Evolutionary conservation across 2,888 invertebrate genomes (phyloP), one percentile per base, ranked within the genome.

Genomic region (Calliphora vomitoria): DNA sequence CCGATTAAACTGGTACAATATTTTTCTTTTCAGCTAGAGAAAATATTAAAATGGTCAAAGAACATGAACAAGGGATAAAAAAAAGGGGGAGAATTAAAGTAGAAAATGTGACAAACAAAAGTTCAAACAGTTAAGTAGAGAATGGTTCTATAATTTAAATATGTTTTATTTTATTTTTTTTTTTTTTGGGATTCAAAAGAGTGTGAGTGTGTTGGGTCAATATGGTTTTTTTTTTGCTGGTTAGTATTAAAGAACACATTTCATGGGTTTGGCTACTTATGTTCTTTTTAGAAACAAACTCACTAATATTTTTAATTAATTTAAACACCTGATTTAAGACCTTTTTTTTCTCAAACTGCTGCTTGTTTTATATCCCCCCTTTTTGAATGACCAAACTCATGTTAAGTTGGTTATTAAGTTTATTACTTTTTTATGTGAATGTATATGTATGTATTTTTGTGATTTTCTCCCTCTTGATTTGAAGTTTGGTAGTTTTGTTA

Each of bases 321-420:
- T 72, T 72, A 55, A 72, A 81, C 64, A 72, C 64, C 41, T 64
- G 62, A 81, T 81, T 72, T 64, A 64, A 41, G 31, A 18, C 64
- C 71, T 53, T 62, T 71, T n/a, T 62, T 62, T 35, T 31, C 8
- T 47, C 1, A 25, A 25, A 20, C 20, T 15, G 50, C 18, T 60
- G 44, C 44, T 44, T 44, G 11, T 44, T 11, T 13, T 13, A 44
- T 44, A 44, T 11, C 13, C 44, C 44, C 44, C 13, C 10, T 44
- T 35, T 68, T 58, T 47, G 2, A 79, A 15, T 69, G 47, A 47
- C 58, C 50, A 50, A 81, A 62, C 53, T 20, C 69, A 53, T 71
- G 8, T 64, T 62, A n/a, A 44, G 10, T 15, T 79, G 13, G 66
- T 38, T 44, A 50, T 78, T 68, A 55, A 25, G 35, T 41, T 50